Evolutionary conservation across 2,888 invertebrate species (phyloP), one percentile per base, ranked within the genome.

Genomic region (Cryptops parisi): DNA sequence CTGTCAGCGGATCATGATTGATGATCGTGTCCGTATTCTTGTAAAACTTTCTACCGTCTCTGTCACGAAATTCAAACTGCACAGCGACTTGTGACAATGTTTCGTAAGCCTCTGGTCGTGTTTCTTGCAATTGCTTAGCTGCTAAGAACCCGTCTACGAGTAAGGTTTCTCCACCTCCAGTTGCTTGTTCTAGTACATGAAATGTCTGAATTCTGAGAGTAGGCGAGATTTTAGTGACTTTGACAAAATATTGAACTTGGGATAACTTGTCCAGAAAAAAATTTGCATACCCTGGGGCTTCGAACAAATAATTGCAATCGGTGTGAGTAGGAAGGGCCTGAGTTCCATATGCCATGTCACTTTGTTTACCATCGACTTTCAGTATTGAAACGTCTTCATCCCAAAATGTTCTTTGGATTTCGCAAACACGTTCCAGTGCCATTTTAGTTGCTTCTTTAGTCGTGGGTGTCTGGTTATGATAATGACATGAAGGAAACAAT

Each of bases 231-330:
- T 9, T 33, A 33, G 33, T 33, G 9, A 33, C 33, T 33, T 6
- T 33, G 15, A 9, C 33, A 33, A 33, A 33, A 9, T 9, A 33
- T 33, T 9, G 6, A 9, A 33, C 33, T 15, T 9, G 6, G 6
- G 33, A 33, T 9, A 9, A 15, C 15, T 33, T 9, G 33, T 15
- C 33, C 6, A 9, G 15, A 33, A 15, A 33, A 33, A 9, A 6
- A 9, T 33, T 33, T 62, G 21, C 54, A 59, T 70, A 78, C 78
- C 85, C 85, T 47, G 81, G 77, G 1, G 84, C 78, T 65, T 83
- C 80, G 50, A 76, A 76, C 60, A 83, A 82, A 63, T 86, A 88
- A 0, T 84, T 84, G 52, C 78, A 82, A 63, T 87, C 87, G 2
- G 79, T 84, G 63, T 88, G 87, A 0, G 79, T 74, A 2, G 79